Base-by-base conservation (phyloP, 2,888 invertebrate species). In the Sphecodes monilicornis region DNA sequence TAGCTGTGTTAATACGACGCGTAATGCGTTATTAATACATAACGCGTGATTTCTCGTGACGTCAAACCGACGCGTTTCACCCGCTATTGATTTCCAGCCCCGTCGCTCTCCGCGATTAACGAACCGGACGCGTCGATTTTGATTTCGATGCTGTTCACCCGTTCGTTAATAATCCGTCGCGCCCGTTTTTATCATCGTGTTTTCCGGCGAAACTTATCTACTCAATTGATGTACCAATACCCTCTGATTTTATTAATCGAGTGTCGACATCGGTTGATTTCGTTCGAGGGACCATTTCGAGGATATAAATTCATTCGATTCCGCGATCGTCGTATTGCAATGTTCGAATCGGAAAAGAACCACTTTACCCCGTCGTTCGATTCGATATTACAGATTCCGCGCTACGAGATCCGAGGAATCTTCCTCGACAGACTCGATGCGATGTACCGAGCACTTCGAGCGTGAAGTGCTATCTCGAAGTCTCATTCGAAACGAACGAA, bases 11-110 rank as follows among this genome's bases (percentile, higher is more conserved):
- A 74, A 72, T 72, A 16, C 36, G 26, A 43, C n/a, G 64, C 39
- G 26, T 36, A 50, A 69, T 32, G 13, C 18, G 39, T 16, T 72
- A 43, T 71, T 64, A 50, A 73, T 26, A 41, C 5, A 16, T n/a
- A 74, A 70, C 60, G 29, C 57, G 80, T 26, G 57, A 82, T 79
- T 78, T 70, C 39, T 70, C 39, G 39, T 74, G 46, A 69, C 69
- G 50, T 74, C 73, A 46, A 39, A 10, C 46, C n/a, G 18, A 11
- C 36, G 29, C 57, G 64, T 73, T 68, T 78, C 26, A 39, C n/a
- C 39, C 60, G 36, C 60, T 50, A 26, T 36, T 22, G 43, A 29
- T 64, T 82, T 60, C 50, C 73, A 64, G 22, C n/a, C 41, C 0
- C 26, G 26, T 69, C 26, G 16, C 36, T 6, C 69, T 16, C 13